Percentiles rank a stretch among this genome's conserved stretches.
phyloP scores from a whole-genome alignment of 2,888 invertebrate genomes.

The Lasioglossum malachurum region DNA sequence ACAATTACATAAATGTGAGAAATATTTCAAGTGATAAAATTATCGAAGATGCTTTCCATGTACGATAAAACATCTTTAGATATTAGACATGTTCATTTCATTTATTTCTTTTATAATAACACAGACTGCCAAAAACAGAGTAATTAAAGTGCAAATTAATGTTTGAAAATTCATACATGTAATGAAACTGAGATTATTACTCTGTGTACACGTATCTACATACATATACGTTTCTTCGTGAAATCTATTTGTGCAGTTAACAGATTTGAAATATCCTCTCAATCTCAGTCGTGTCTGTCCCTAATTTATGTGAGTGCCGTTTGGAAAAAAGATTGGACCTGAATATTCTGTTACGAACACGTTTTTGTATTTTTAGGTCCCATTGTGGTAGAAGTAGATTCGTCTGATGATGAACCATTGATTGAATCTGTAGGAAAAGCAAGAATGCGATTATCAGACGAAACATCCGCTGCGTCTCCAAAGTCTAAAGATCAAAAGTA shows the following conservation, averaged over 20 bases:
- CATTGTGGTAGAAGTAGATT: slow-evolving; percentile 89
- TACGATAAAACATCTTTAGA: slow-evolving; percentile 32
- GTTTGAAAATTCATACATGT: background rate
- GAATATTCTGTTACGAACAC: slow-evolving; percentile 44
- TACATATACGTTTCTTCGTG: background rate
- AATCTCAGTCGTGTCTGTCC: slow-evolving; percentile 48
- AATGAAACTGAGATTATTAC: slow-evolving; percentile 20
- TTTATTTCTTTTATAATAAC: slow-evolving; percentile 43
- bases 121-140: slow-evolving; percentile 70
- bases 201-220: background rate
- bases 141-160: slow-evolving; percentile 37
- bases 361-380: slow-evolving; percentile 80
- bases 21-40: slow-evolving; percentile 26
- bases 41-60: slow-evolving; percentile 20
- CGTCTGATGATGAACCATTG: slow-evolving; percentile 93
- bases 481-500: slow-evolving; percentile 84
- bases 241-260: slow-evolving; percentile 19
- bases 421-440: slow-evolving; percentile 90
- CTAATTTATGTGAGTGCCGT: slow-evolving; percentile 14
- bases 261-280: slow-evolving; percentile 45
- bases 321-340: slow-evolving; percentile 32
- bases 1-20: slow-evolving; percentile 15
- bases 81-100: slow-evolving; percentile 27
- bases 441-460: slow-evolving; percentile 85
- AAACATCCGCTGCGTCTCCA: slow-evolving; percentile 81